Base-by-base conservation (phyloP, 2,888 invertebrate genomes). In the Podotricha telesiphe region DNA sequence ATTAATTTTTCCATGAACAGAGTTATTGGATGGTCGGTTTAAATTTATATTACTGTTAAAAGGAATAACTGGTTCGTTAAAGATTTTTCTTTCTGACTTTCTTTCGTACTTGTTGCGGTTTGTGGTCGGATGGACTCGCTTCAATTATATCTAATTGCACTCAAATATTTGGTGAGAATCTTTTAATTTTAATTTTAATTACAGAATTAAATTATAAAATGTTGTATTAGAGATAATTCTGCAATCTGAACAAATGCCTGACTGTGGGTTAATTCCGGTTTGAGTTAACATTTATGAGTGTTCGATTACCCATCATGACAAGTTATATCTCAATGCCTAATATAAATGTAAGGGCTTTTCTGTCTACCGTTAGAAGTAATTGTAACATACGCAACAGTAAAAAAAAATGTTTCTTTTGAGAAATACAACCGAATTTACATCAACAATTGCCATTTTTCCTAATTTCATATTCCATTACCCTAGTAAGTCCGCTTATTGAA, bases 21-120 rank as follows among this genome's bases (percentile, higher is more conserved):
- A 42, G 17, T 37, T 53, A 20, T 58, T 22, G 20, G 59, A 69
- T 45, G 22, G 48, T 63, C 47, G 67, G 64, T 70, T 70, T 75
- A 77, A 72, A 73, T 65, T 74, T 70, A 45, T 47, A 34, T 47
- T 48, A 75, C 77, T 76, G 76, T 77, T 78, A 80, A 80, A 68
- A 78, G 73, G 78, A 76, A 85, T 82, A 84, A 80, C 82, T 82
- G 81, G 85, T 87, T 89, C 88, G 89, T 90, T 88, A 88, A 83
- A 86, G 80, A 88, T 90, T 90, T 86, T 83, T 82, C 85, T 83
- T 80, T 76, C 75, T 76, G 77, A 77, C 77, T 83, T 86, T 84
- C 84, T 86, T 86, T 85, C 78, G 81, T 83, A 79, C 79, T 78
- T 75, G 72, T 62, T 62, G 62, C 48, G 58, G 22, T 45, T 19